Base-by-base conservation (phyloP, 35 echinoderm and acorn worm species). In the Chiridota heheva region DNA sequence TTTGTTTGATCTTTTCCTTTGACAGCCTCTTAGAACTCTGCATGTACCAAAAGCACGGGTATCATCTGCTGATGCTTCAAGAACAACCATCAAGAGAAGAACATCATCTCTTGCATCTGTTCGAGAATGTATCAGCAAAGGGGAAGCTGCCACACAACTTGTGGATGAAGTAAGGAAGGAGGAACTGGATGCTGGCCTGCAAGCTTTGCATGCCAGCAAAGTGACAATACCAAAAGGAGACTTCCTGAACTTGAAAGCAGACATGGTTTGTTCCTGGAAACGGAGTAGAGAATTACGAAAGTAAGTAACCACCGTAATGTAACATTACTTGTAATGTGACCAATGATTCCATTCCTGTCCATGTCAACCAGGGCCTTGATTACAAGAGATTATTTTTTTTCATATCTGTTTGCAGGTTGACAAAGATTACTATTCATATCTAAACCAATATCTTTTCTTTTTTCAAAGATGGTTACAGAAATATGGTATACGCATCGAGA, bases 261-360 rank as follows among this genome's bases (percentile, higher is more conserved):
- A 82, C 40, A 67, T 45, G 31, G 42, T 40, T 70, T 41, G 7
- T 67, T 62, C 78, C 6, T 82, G 78, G 78, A 65, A 82, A 40
- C 51, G 49, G 24, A 17, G 40, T 25, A 65, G 62, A 61, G 59
- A 81, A 39, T 39, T 81, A 5, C 63, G 47, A 81, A 36, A 36
- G 57, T 69, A 65, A 40, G 42, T 31, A 60, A 17, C 25, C 24
- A 22, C 34, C 34, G 7, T 28, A 32, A 32, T 58, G 29, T 28
- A 22, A 22, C 20, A 22, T 20, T 58, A 1, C n/a, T n/a, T n/a
- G n/a, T n/a, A n/a, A n/a, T n/a, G n/a, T n/a, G n/a, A n/a, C n/a
- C n/a, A n/a, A n/a, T n/a, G n/a, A n/a, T n/a, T n/a, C n/a, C n/a
- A n/a, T n/a, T n/a, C n/a, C n/a, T n/a, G n/a, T n/a, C n/a, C n/a